A percentile compares a stretch with the other conserved stretches of the same genome.
Conservation (phyloP, 2,888 invertebrate species). For the Liopterus haemorrhoidalis region DNA sequence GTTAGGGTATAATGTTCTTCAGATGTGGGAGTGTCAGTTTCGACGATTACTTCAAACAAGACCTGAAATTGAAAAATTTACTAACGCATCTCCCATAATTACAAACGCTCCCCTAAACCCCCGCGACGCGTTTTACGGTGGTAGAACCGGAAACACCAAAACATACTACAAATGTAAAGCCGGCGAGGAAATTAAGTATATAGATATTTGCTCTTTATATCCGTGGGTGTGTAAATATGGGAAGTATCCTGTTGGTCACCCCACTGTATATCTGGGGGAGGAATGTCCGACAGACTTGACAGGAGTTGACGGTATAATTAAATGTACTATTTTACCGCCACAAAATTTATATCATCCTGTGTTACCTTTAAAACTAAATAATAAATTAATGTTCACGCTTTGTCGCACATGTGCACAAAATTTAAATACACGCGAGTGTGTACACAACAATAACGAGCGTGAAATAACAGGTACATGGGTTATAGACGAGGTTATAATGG, state of each 20-base stretch:
- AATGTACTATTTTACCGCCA: slow-evolving; percentile 23
- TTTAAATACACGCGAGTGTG: slow-evolving; percentile 33
- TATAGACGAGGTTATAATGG: slow-evolving; percentile 37
- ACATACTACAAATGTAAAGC: slow-evolving; percentile 15
- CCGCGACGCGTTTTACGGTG: slow-evolving; percentile 31
- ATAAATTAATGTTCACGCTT: slow-evolving; percentile 38
- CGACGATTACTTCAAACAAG: not conserved
- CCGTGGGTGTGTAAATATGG: slow-evolving; percentile 33
- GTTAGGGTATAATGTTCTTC: not conserved
- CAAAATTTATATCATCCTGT: slow-evolving; percentile 30
- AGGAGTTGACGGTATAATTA: slow-evolving; percentile 3
- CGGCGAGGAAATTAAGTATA: slow-evolving; percentile 25
- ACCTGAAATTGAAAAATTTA: not conserved
- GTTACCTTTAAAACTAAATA: slow-evolving; percentile 33
- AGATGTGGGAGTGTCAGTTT: slow-evolving; percentile 14
- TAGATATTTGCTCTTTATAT: slow-evolving; percentile 33
- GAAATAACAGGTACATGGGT: slow-evolving; percentile 35
- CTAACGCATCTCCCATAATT: not conserved
- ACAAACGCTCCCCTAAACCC: slow-evolving; percentile 16
- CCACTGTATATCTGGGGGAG: slow-evolving; percentile 28
- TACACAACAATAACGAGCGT: slow-evolving; percentile 35
- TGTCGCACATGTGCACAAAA: slow-evolving; percentile 38
- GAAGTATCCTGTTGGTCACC: slow-evolving; percentile 30
- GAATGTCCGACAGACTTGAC: slow-evolving; percentile 15
- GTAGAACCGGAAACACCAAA: slow-evolving; percentile 27